Evolutionary conservation across 1,140 invertebrate species (phyloP).

Genomic region (Eriocheir sinensis): DNA sequence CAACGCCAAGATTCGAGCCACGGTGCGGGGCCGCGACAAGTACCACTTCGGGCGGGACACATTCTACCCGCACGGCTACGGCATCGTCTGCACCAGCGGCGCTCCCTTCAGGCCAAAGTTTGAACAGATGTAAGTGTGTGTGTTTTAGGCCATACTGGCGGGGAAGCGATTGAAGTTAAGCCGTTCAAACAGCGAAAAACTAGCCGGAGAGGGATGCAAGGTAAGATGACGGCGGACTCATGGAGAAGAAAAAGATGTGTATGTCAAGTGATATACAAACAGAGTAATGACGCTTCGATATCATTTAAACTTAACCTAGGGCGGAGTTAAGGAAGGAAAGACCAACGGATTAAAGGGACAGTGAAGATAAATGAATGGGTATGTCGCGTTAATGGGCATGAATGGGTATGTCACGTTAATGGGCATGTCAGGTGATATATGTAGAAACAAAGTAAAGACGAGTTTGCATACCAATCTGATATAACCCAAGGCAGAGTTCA

Average conservation of each 20-base stretch:
- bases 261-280: neutral
- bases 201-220: neutral
- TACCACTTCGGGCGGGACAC: conserved; percentile 59
- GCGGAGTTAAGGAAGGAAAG: too few relatives aligned
- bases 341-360: too few relatives aligned
- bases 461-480: too few relatives aligned
- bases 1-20: conserved; percentile 59
- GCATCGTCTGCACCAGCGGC: conserved; percentile 58
- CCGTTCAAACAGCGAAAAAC: neutral
- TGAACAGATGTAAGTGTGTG: conserved; percentile 46
- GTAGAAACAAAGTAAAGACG: too few relatives aligned
- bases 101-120: conserved; percentile 60
- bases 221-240: neutral
- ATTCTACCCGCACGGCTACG: conserved; percentile 66
- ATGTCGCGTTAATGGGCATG: too few relatives aligned
- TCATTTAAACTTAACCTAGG: neutral
- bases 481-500: too few relatives aligned
- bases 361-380: too few relatives aligned
- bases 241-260: neutral
- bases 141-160: too few relatives aligned
- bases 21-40: conserved; percentile 44
- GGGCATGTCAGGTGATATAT: too few relatives aligned
- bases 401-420: too few relatives aligned
- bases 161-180: neutral
- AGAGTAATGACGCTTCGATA: neutral